Conservation (phyloP, 2,888 invertebrate species). For the Drosophila falleni region DNA sequence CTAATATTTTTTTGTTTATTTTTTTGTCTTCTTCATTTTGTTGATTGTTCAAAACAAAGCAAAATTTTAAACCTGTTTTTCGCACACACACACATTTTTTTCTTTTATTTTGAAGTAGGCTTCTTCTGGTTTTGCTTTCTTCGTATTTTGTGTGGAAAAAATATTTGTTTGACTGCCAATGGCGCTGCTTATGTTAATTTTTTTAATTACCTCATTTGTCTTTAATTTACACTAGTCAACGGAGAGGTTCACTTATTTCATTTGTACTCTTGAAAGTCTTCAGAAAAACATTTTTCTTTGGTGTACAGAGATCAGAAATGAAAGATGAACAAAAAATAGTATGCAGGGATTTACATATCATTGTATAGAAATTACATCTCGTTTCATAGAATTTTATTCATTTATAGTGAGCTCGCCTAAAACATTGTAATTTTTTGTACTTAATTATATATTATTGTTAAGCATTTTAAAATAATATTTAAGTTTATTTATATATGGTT, state of each 20-base stretch:
- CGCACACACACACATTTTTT: too few species aligned
- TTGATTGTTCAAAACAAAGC: not conserved
- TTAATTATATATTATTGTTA: not conserved
- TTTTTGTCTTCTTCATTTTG: not conserved
- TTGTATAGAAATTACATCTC: not conserved
- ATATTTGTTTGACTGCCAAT: conserved; percentile 4
- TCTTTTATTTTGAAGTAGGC: not conserved
- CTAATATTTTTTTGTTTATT: not conserved
- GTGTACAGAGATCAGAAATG: not conserved
- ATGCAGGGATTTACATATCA: too few species aligned
- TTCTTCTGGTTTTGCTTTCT: not conserved
- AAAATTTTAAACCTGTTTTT: conserved; percentile 14
- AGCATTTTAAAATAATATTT: not conserved
- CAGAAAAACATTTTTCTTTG: not conserved
- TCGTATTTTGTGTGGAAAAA: not conserved
- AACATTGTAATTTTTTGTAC: too few species aligned
- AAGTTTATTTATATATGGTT: not conserved
- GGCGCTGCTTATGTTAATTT: not conserved
- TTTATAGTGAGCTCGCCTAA: too few species aligned
- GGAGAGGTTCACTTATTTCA: not conserved
- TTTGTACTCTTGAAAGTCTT: not conserved
- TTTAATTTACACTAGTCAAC: not conserved
- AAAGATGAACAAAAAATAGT: too few species aligned
- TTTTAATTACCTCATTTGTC: not conserved
- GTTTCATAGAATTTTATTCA: too few species aligned